A percentile compares a stretch with the other conserved stretches of the same genome.
These are phyloP conservation scores for Drosophila setosimentum DNA, from an alignment of 2,888 invertebrate genomes.

Conservation along the genomic window DNA sequence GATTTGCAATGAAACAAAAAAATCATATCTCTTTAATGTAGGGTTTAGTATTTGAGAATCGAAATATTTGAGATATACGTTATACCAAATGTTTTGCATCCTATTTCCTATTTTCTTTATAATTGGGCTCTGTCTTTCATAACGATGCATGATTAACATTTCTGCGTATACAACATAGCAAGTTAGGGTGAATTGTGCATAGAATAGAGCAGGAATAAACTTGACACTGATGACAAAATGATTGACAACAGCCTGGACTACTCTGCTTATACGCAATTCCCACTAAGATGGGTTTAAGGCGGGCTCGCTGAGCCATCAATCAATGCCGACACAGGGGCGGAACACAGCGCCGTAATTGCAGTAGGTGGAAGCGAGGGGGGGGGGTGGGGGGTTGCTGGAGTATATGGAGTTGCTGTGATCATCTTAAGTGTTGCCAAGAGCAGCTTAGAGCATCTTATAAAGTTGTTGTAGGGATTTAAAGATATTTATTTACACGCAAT, in stretches of 20 bases:
- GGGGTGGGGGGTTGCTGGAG: too few species aligned
- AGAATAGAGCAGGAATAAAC: slow-evolving; percentile 29
- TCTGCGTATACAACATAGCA: neutral
- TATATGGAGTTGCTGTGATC: too few species aligned
- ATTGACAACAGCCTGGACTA: slow-evolving; percentile 60
- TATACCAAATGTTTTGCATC: neutral
- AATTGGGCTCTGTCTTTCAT: neutral
- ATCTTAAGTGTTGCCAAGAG: neutral
- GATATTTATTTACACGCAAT: neutral
- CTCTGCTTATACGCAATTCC: slow-evolving; percentile 23
- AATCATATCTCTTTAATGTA: too few species aligned
- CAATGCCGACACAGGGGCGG: slow-evolving; percentile 24
- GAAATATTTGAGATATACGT: neutral
- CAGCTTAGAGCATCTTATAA: neutral
- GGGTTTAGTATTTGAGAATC: too few species aligned
- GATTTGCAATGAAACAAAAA: neutral
- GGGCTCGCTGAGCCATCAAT: slow-evolving; percentile 30
- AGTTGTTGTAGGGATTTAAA: neutral
- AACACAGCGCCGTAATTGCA: slow-evolving; percentile 5
- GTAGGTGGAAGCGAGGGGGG: too few species aligned
- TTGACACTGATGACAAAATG: slow-evolving; percentile 65
- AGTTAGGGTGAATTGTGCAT: slow-evolving; percentile 35
- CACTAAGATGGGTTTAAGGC: neutral
- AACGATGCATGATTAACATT: neutral
- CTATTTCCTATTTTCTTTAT: neutral